Evolutionary conservation across 2,113 vertebrate genomes (phyloP), one percentile per base, ranked within the genome.

Genomic region (Oncorhynchus masou): DNA sequence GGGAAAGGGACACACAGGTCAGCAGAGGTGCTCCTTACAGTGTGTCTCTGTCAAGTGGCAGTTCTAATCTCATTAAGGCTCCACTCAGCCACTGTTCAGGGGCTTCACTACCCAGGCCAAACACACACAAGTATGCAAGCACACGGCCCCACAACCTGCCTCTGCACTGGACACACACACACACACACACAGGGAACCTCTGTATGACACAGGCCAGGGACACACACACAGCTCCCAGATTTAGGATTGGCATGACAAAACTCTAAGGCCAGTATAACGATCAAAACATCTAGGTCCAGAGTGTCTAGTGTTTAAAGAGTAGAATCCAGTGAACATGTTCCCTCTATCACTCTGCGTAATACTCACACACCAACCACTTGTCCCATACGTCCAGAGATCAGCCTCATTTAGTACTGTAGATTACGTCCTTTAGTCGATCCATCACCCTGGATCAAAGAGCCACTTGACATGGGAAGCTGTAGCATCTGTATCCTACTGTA

Each of bases 61-160:
- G 84, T 75, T 75, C 72, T 92, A 92, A 92, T 91, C 89, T 84
- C 75, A 88, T 92, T 90, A 90, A 87, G 79, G 62, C 81, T 88
- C 81, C 83, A 86, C 79, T 86, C 75, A 80, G 74, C 83, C 51
- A 49, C 76, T 75, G 68, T 16, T 86, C 70, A 74, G 59, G 76
- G 69, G 78, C 78, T 85, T 90, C 88, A 91, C 82, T 73, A 79
- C 71, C 69, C 59, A 22, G 31, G 27, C 29, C 11, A 29, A 29
- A 29, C 3, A 29, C 64, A 27, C 67, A 29, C n/a, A 78, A 65
- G 34, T 62, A 24, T 5, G 16, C 59, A 62, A 8, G n/a, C 16
- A 62, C 59, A 62, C 2, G 7, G 5, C 13, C n/a, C 1, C n/a
- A 22, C 1, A 4, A 57, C 19, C 54, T 57, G 54, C 54, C 54